Base-by-base conservation (phyloP, 2,888 invertebrate genomes). In the Dendrolimus pini region DNA sequence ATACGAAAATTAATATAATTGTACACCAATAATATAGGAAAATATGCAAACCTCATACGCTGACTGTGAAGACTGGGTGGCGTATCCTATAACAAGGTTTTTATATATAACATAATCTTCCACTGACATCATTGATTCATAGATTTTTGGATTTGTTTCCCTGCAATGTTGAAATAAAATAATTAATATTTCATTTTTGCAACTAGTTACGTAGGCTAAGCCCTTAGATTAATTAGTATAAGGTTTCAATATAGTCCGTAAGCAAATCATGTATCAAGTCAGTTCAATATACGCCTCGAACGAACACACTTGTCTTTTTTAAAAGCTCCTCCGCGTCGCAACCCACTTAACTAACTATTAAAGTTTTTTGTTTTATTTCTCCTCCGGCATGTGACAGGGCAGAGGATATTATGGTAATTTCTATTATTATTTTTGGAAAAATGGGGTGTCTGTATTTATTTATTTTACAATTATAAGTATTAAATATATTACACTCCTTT, bases 51-150 rank as follows among this genome's bases (percentile, higher is more conserved):
- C 75, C 69, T 90, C 89, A n/a, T 89, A 90, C 0, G 89, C 89
- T 0, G 82, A 77, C 54, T 83, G 74, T 0, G 82, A 78, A 0
- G 84, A 79, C 58, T 85, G 82, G 0, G 89, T 81, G 1, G 89
- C 82, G 59, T 85, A 89, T 3, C 76, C 74, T 14, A 90, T 74
- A 1, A 92, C 69, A 13, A 92, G 69, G 64, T 92, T 92, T 53
- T 84, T 85, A 61, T 87, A 78, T 13, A 84, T 75, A 1, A 68
- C 69, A 56, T 82, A 91, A 12, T 82, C 78, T 68, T 88, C 87
- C 56, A 85, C 65, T 8, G 75, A 65, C 9, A 77, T 69, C 55
- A 87, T 72, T 30, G 75, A 63, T 8, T 67, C 56, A 52, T 78
- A 86, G 52, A 88, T 80, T 59, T 74, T 65, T 2, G 82, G 80